Percentiles rank a stretch among this genome's conserved stretches.
Evolutionary conservation across 2,113 vertebrate species (phyloP).

Genomic region (Carassius carassius): DNA sequence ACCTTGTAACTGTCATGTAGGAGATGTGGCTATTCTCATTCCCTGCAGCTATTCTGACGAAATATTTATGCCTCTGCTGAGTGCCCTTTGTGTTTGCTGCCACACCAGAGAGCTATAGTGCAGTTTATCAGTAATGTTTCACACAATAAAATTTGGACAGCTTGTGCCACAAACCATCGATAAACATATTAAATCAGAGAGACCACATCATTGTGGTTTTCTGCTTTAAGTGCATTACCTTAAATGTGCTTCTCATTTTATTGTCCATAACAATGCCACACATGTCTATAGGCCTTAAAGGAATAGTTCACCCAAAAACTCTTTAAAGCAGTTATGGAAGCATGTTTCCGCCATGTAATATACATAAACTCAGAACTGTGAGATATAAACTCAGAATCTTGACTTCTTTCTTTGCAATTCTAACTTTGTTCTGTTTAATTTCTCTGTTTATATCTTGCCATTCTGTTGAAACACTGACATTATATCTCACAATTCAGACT

Average conservation of each 20-base stretch:
- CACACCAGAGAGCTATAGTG: neutral
- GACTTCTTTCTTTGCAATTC: no score
- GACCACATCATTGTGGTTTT: neutral
- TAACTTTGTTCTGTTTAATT: no score
- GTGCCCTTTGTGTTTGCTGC: conserved; percentile 21
- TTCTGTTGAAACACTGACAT: no score
- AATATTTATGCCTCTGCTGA: conserved; percentile 30
- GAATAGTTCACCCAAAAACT: neutral
- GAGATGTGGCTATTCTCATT: neutral
- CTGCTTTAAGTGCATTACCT: neutral
- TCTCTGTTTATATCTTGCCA: no score
- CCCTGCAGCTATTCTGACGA: neutral
- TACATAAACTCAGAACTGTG: no score
- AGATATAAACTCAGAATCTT: no score
- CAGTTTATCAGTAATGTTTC: neutral
- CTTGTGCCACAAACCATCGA: neutral
- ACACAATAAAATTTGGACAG: neutral
- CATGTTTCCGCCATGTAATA: no score
- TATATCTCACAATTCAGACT: no score
- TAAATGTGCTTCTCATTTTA: neutral
- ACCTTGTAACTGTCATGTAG: conserved; percentile 12
- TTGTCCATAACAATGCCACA: neutral
- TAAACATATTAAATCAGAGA: neutral
- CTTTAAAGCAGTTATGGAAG: neutral
- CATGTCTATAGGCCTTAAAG: neutral